Evolutionary conservation across 2,113 vertebrate species (phyloP).

Genomic region (Rana temporaria): DNA sequence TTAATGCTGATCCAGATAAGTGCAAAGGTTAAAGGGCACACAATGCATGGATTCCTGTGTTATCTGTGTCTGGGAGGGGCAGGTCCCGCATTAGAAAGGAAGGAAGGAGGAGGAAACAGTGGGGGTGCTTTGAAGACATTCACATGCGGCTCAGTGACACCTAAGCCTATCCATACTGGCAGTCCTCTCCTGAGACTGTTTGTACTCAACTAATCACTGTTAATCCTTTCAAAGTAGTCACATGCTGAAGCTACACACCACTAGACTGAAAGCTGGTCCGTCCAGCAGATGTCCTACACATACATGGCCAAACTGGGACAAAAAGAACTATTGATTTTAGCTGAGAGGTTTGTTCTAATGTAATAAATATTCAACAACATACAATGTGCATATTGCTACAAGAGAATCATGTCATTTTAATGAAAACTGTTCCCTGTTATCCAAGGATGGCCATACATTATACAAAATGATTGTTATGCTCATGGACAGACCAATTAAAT

Average conservation of each 20-base stretch:
- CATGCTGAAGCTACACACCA: not conserved
- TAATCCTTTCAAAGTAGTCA: conserved; percentile 6
- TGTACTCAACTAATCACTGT: not conserved
- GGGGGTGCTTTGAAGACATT: not conserved
- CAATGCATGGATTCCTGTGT: conserved; percentile 49
- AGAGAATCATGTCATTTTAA: too few relatives aligned
- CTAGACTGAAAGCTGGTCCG: not conserved
- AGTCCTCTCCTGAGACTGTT: not conserved
- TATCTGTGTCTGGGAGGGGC: conserved; percentile 44
- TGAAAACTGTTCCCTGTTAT: too few relatives aligned
- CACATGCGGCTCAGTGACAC: not conserved
- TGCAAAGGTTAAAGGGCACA: conserved; percentile 45
- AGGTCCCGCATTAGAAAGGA: conserved; percentile 25
- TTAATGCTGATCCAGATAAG: conserved; percentile 44
- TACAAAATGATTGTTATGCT: too few relatives aligned
- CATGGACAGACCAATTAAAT: too few relatives aligned
- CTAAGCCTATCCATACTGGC: not conserved
- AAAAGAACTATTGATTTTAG: too few relatives aligned
- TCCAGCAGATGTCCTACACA: too few relatives aligned
- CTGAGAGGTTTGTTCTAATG: too few relatives aligned
- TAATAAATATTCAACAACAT: too few relatives aligned
- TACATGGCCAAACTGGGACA: too few relatives aligned
- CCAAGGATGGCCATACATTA: too few relatives aligned
- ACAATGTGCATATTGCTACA: too few relatives aligned
- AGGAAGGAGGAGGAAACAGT: conserved; percentile 7